Evolutionary conservation across 2,888 invertebrate species (phyloP), one percentile per base, ranked within the genome.

Genomic region (Spisula subtruncata): DNA sequence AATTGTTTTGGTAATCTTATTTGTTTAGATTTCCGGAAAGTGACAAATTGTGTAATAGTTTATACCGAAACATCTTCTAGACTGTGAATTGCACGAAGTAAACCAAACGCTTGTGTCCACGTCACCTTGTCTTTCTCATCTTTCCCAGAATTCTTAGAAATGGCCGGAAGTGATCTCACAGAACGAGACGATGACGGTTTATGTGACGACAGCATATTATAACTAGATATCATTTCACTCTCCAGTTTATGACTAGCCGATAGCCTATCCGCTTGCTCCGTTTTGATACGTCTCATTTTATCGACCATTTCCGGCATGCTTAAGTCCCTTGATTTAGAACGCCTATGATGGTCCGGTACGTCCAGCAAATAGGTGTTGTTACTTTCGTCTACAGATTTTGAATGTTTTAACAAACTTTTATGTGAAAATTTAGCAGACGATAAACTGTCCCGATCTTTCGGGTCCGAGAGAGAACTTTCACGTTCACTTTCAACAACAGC

Each of bases 51-150:
- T 51, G 41, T 75, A 16, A 1, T 75, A 12, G 16, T 18, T 75
- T 32, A 32, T 32, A 75, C 75, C 35, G 32, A 14, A 48, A 88
- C 25, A 89, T 91, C 86, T 46, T 92, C 92, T 10, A 92, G 35
- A 87, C 92, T 93, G 83, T 93, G 93, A 66, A 93, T 92, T 25
- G 91, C 92, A 79, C 93, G 91, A 18, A 94, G 81, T 25, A 94
- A 79, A 14, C 93, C 94, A 71, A 94, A 93, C 0, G 94, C 94
- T 60, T 93, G 91, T 0, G 93, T 92, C 94, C 94, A 94, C 8
- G 93, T 89, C 14, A 94, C 92, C 12, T 91, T 87, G 32, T 89
- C 82, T 14, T 91, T 83, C 25, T 86, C 89, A n/a, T 80, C 85
- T 88, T 88, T 91, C 51, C 54, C 82, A 32, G 81, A 81, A 85